Percentiles rank a stretch among this genome's conserved stretches.
Conservation (phyloP, 2,113 vertebrate species). For the Sus scrofa region DNA sequence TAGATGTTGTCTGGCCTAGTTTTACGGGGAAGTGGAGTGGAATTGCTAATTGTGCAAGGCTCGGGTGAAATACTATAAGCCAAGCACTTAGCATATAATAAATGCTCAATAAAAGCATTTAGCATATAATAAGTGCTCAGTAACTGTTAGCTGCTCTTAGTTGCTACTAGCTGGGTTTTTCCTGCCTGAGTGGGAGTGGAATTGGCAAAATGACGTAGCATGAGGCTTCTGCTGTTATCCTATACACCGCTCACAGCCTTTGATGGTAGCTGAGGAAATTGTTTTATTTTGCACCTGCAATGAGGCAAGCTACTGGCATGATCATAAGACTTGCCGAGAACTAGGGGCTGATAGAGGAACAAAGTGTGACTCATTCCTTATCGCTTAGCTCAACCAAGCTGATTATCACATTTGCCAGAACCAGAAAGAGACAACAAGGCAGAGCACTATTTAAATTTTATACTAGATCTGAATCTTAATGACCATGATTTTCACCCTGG, state of each 20-base stretch:
- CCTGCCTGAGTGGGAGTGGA: not conserved
- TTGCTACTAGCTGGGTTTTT: not conserved
- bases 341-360: not conserved
- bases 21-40: not conserved
- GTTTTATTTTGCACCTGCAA: not conserved
- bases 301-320: not conserved
- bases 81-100: not conserved
- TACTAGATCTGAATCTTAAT: not conserved
- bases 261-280: not conserved
- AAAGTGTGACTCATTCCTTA: not conserved
- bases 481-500: not conserved
- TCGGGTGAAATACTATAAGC: not conserved
- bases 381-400: not conserved
- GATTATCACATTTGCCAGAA: not conserved
- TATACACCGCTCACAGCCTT: not conserved
- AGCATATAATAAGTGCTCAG: not conserved
- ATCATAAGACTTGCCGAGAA: not conserved
- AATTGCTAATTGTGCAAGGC: not conserved
- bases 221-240: not conserved
- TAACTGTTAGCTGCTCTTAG: not conserved
- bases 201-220: not conserved
- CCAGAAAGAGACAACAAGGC: not conserved
- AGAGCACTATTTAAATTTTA: not conserved
- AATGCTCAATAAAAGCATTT: conserved; percentile 23
- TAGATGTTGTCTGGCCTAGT: not conserved